Conservation (phyloP, 2,888 invertebrate species). For the Hypercompe scribonia region DNA sequence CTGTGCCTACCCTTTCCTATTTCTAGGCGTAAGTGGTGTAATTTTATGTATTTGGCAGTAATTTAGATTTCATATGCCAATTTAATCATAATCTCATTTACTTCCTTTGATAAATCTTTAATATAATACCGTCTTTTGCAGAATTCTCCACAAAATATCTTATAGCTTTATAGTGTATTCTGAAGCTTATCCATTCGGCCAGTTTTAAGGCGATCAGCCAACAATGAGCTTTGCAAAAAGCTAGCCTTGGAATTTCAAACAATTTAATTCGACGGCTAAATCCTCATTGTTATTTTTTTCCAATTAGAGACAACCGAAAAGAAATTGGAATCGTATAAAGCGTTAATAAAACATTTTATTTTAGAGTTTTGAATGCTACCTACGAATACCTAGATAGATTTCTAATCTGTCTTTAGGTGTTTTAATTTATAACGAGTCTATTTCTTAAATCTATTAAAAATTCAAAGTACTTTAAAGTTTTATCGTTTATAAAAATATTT, state of each 20-base stretch:
- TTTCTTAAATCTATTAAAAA: neutral
- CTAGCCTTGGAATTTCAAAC: conserved; percentile 43
- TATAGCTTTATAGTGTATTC: conserved; percentile 46
- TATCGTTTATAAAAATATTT: neutral
- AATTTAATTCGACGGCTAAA: conserved; percentile 50
- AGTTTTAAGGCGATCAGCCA: conserved; percentile 52
- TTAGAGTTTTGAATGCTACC: conserved; percentile 15
- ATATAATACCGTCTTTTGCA: conserved; percentile 4
- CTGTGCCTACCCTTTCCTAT: neutral
- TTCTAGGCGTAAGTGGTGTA: neutral
- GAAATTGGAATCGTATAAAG: conserved; percentile 30
- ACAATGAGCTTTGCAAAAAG: conserved; percentile 43
- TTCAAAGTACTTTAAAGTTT: neutral
- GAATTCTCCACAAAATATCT: conserved; percentile 43
- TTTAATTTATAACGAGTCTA: neutral
- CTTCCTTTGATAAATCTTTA: conserved; percentile 1
- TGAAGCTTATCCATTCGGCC: conserved; percentile 50
- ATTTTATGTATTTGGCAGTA: neutral
- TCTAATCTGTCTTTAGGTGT: neutral
- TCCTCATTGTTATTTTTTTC: conserved; percentile 50
- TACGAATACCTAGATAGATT: neutral
- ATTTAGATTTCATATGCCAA: neutral
- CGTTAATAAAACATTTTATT: conserved; percentile 29
- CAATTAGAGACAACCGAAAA: conserved; percentile 45
- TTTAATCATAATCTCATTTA: neutral